Evolutionary conservation across 1,140 invertebrate genomes (phyloP).

Genomic region (Coelopa frigida): DNA sequence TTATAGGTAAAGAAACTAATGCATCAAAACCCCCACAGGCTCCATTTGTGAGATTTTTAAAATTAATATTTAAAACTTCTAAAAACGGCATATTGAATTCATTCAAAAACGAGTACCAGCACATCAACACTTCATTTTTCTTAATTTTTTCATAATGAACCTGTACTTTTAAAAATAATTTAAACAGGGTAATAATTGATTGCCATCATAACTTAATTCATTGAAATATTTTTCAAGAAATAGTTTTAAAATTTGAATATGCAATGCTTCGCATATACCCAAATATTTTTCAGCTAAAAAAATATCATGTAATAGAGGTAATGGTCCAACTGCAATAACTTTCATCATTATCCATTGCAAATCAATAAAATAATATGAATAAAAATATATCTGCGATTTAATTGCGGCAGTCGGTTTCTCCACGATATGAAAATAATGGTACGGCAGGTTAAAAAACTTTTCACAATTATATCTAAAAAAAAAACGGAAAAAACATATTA

Average conservation of each 20-base stretch:
- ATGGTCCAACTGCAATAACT: constrained; percentile 56
- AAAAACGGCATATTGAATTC: constrained; percentile 38
- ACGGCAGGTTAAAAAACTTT: constrained; percentile 75
- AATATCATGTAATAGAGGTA: constrained; percentile 35
- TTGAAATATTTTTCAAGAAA: constrained; percentile 59
- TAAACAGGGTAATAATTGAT: constrained; percentile 68
- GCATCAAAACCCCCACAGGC: constrained; percentile 24
- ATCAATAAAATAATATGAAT: constrained; percentile 52
- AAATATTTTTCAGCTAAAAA: constrained; percentile 30
- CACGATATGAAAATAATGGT: constrained; percentile 50
- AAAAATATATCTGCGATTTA: constrained; percentile 40
- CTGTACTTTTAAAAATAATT: constrained; percentile 49
- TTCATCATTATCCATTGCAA: constrained; percentile 68
- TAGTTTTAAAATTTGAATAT: constrained; percentile 55
- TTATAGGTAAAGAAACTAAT: constrained; percentile 34
- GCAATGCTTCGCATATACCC: too few species aligned
- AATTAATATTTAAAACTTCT: constrained; percentile 31
- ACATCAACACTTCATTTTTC: constrained; percentile 33
- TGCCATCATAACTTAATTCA: constrained; percentile 64
- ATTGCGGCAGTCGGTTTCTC: constrained; percentile 36
- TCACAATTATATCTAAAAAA: constrained; percentile 63
- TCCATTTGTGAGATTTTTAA: constrained; percentile 18
- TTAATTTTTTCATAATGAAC: constrained; percentile 27
- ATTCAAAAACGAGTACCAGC: constrained; percentile 35
- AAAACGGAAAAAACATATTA: not conserved